Evolutionary conservation across 2,113 vertebrate genomes (phyloP).

Genomic region (Otocyon megalotis): DNA sequence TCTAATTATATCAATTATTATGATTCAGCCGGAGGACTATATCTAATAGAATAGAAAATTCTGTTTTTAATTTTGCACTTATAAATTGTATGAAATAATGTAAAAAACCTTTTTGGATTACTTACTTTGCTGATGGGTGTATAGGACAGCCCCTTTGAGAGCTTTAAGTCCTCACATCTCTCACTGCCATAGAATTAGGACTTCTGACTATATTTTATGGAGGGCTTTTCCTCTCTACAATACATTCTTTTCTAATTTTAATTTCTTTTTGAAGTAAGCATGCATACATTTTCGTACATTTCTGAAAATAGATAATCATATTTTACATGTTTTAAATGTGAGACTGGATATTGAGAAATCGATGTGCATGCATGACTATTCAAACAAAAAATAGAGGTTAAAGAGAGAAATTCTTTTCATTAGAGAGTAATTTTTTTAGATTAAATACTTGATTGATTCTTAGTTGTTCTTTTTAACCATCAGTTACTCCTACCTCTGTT

Average conservation of each 20-base stretch:
- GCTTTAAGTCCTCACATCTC: neutral
- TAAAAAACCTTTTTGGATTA: neutral
- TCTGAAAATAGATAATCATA: neutral
- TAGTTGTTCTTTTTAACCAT: neutral
- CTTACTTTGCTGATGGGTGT: neutral
- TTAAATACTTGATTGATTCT: neutral
- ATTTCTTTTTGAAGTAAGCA: neutral
- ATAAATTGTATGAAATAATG: neutral
- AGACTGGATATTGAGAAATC: neutral
- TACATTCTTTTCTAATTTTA: neutral
- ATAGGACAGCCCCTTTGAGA: neutral
- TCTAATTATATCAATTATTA: neutral
- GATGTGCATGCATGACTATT: neutral
- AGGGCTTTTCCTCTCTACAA: neutral
- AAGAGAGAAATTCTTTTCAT: neutral
- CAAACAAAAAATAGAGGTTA: neutral
- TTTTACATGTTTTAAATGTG: slow-evolving; percentile 25
- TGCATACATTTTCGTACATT: neutral
- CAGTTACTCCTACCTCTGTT: neutral
- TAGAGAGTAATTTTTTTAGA: neutral
- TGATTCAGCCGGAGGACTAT: neutral
- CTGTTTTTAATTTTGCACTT: slow-evolving; percentile 37
- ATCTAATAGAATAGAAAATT: neutral
- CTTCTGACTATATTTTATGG: neutral
- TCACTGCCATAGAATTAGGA: neutral